Percentiles rank a stretch among this genome's conserved stretches.
Conservation (phyloP, 2,888 invertebrate genomes). For the Cantharis lateralis region DNA sequence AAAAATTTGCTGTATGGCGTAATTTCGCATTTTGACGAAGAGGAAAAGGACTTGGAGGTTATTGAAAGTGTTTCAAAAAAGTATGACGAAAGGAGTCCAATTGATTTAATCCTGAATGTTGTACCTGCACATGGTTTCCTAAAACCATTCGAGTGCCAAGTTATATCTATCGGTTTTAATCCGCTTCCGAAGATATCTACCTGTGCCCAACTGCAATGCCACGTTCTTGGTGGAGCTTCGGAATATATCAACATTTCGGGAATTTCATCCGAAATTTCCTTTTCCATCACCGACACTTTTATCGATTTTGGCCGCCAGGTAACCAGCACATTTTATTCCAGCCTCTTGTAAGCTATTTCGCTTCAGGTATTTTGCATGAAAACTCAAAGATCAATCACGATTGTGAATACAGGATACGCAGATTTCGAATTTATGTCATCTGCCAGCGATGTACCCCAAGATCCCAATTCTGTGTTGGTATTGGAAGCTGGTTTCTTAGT, state of each 20-base stretch:
- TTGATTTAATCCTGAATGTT: constrained; percentile 36
- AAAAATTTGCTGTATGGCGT: constrained; percentile 29
- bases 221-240: constrained; percentile 62
- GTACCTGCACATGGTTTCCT: constrained; percentile 59
- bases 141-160: constrained; percentile 59
- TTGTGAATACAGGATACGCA: constrained; percentile 60
- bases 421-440: constrained; percentile 57
- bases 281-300: constrained; percentile 54
- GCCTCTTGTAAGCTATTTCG: neutral
- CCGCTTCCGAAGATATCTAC: constrained; percentile 57
- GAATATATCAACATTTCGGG: constrained; percentile 60
- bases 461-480: constrained; percentile 49
- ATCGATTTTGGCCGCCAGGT: constrained; percentile 56
- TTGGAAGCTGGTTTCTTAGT: constrained; percentile 57
- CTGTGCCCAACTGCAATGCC: constrained; percentile 58
- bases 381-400: constrained; percentile 42
- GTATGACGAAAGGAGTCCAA: no score
- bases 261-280: constrained; percentile 59
- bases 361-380: constrained; percentile 52
- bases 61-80: constrained; percentile 42
- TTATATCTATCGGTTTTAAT: constrained; percentile 58
- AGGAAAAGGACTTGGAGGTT: constrained; percentile 14
- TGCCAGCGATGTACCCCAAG: constrained; percentile 55
- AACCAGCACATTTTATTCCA: neutral
- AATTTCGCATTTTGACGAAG: constrained; percentile 14